Base-by-base conservation (phyloP, 2,113 vertebrate genomes). In the Spilogale gracilis region DNA sequence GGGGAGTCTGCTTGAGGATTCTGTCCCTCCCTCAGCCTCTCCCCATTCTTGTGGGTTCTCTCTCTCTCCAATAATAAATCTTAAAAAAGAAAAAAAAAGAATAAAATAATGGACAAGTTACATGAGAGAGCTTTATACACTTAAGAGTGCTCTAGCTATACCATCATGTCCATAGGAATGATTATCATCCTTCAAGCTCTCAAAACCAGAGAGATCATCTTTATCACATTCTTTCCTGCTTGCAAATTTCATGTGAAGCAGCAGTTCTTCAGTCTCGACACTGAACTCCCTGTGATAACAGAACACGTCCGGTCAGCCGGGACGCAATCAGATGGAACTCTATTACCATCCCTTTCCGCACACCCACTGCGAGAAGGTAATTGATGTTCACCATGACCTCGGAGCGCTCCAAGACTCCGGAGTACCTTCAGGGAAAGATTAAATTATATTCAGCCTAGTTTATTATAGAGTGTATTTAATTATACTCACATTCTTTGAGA, bases 361-460 rank as follows among this genome's bases (percentile, higher is more conserved):
- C 86, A 91, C 84, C 96, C 73, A 83, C 81, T 2, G 54, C 52
- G 69, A 90, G 87, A 81, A 95, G 81, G 85, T 96, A 96, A 96
- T 61, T 95, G 96, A 96, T 93, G 96, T 86, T 91, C 76, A 50
- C 8, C 9, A 1, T 93, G 96, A 96, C 95, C 96, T 81, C 17
- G 30, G 25, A 82, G 65, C 87, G 74, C 87, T 94, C 96, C 65
- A 87, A 95, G 94, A 83, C 94, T 96, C 82, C 20, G 45, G 85
- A 94, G 94, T 89, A 92, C 90, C 97, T 97, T 96, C 48, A 27
- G 94, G 95, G 95, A 91, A 96, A 96, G 74, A 96, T 95, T 96
- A 97, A 98, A 98, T 98, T 95, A 98, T 94, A 80, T 69, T 96
- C 94, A 96, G 92, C 96, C 96, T 95, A n/a, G 90, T 94, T 98